Evolutionary conservation across 2,888 invertebrate genomes (phyloP), one percentile per base, ranked within the genome.

Genomic region (Rotaria macrura): DNA sequence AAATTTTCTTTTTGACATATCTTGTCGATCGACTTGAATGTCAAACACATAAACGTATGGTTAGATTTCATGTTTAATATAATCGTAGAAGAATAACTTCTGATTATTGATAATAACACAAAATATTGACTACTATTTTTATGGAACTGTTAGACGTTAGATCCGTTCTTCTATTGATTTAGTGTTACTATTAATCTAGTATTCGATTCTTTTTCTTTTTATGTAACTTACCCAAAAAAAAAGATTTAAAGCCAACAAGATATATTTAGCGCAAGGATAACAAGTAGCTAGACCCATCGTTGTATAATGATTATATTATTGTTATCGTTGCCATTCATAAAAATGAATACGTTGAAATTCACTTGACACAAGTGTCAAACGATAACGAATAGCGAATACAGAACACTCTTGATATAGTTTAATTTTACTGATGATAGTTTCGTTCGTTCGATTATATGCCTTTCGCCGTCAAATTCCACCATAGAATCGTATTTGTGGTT

Each of bases 251-350:
- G 20, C 43, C 17, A 79, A 25, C 5, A 79, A 38, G 23, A 79
- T 12, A 79, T 79, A 79, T 79, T 79, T 79, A 2, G 79, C 79
- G 43, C 79, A 79, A 79, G 40, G 79, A 65, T 34, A 65, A 43
- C 79, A 79, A 25, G 40, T 79, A 25, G 40, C 43, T 20, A 79
- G 3, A 79, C 79, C 79, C 79, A 79, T 79, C 25, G 25, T 40
- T 79, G 14, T 29, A 7, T 65, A 9, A 23, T 54, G 25, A 54
- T 25, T 54, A 54, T 23, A 9, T 23, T 25, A 9, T 54, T 25
- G 23, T 65, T 65, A 29, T 34, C 17, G 5, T 29, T 65, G 12
- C 17, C 17, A 17, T 49, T 49, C 49, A 17, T 49, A 49, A 49
- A 49, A 49, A 49, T 49, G 49, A 17, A 49, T 49, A 49, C 17